Conservation (phyloP, 2,888 invertebrate genomes). For the Lissonota sp. region DNA sequence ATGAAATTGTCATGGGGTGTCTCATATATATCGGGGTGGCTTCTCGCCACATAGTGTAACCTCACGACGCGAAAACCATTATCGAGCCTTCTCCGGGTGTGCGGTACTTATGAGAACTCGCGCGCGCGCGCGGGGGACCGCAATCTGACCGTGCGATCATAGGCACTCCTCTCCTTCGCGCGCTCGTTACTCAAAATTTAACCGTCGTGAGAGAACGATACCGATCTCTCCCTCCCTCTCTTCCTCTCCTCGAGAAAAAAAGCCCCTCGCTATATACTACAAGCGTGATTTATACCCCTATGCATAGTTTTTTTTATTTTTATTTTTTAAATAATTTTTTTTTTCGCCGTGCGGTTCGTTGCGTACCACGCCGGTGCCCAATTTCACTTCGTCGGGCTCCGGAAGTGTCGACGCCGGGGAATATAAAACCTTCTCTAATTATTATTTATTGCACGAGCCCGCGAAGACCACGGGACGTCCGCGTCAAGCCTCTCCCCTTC, state of each 20-base stretch:
- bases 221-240: constrained; percentile 38
- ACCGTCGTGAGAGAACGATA: constrained; percentile 58
- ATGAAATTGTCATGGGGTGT: too few species aligned
- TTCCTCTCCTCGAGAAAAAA: neutral
- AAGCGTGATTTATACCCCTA: constrained; percentile 40
- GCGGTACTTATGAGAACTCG: constrained; percentile 54
- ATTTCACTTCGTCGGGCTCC: constrained; percentile 49
- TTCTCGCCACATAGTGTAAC: constrained; percentile 33
- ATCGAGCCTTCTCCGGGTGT: constrained; percentile 44
- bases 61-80: constrained; percentile 52
- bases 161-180: constrained; percentile 31
- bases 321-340: constrained; percentile 4
- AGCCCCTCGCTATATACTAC: constrained; percentile 6
- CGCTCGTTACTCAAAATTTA: constrained; percentile 63
- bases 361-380: constrained; percentile 43
- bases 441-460: constrained; percentile 59
- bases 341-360: constrained; percentile 8
- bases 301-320: constrained; percentile 15
- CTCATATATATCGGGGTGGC: constrained; percentile 16
- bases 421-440: constrained; percentile 53
- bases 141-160: constrained; percentile 55
- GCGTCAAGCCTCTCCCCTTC: constrained; percentile 4
- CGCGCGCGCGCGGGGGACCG: constrained; percentile 29
- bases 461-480: constrained; percentile 1
- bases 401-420: constrained; percentile 59